A percentile compares a stretch with the other conserved stretches of the same genome.
phyloP scores from a whole-genome alignment of 2,888 invertebrate species.

The Drosophila buzzatii region DNA sequence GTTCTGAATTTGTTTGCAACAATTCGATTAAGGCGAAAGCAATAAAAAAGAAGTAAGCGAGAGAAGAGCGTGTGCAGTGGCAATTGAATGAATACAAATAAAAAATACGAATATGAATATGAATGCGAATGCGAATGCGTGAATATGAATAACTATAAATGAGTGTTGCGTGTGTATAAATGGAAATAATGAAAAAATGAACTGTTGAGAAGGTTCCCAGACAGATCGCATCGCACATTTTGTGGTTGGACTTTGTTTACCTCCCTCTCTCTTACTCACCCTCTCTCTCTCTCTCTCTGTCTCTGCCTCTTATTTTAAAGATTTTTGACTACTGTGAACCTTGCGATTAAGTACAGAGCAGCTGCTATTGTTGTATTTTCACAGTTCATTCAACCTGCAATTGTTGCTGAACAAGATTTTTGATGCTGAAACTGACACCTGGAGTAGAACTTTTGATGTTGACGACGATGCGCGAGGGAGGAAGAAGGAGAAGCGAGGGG shows the following conservation, averaged over 20 bases:
- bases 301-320: neutral
- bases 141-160: constrained; percentile 42
- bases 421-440: constrained; percentile 44
- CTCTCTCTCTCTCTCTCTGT: neutral
- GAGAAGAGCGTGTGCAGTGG: constrained; percentile 15
- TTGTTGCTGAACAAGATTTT: constrained; percentile 42
- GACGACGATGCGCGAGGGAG: constrained; percentile 5
- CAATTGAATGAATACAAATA: constrained; percentile 38
- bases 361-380: constrained; percentile 35
- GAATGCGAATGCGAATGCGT: constrained; percentile 26
- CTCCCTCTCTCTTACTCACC: neutral
- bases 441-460: constrained; percentile 6
- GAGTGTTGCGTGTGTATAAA: constrained; percentile 37
- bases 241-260: constrained; percentile 22
- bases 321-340: constrained; percentile 47
- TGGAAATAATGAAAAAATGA: constrained; percentile 14
- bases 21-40: constrained; percentile 26
- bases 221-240: constrained; percentile 39
- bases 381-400: constrained; percentile 67
- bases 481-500: neutral
- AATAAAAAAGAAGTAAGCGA: constrained; percentile 7
- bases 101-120: constrained; percentile 14
- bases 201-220: constrained; percentile 44
- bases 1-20: constrained; percentile 40
- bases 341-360: constrained; percentile 39